Evolutionary conservation across 2,113 vertebrate genomes (phyloP).

Genomic region (Glaucidium brasilianum): DNA sequence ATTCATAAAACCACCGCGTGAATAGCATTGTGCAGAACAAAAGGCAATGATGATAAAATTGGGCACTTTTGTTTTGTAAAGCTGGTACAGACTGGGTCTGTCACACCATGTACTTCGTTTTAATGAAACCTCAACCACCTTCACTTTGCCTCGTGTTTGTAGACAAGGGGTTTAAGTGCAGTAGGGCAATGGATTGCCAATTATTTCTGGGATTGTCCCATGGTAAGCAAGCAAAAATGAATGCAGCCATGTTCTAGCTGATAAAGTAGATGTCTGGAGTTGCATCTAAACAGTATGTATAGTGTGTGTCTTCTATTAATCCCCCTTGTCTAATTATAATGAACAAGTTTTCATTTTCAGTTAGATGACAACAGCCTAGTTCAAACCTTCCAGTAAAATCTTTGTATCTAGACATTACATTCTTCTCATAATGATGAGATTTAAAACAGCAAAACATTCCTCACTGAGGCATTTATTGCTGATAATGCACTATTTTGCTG

Average conservation of each 20-base stretch:
- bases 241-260: neutral
- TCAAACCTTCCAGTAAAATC: slow-evolving; percentile 9
- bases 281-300: neutral
- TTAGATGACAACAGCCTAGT: neutral
- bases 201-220: slow-evolving; percentile 20
- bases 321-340: slow-evolving; percentile 17
- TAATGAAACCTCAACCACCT: slow-evolving; percentile 48
- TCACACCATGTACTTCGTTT: slow-evolving; percentile 41
- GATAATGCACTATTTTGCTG: slow-evolving; percentile 29
- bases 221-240: neutral
- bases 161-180: neutral
- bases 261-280: neutral
- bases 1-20: neutral
- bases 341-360: slow-evolving; percentile 35
- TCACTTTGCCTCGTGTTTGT: slow-evolving; percentile 43
- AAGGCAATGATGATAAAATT: slow-evolving; percentile 49
- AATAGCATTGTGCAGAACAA: slow-evolving; percentile 39
- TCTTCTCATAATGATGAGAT: neutral
- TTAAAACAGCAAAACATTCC: neutral
- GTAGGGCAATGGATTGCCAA: slow-evolving; percentile 19
- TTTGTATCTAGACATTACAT: neutral
- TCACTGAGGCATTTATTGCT: slow-evolving; percentile 1
- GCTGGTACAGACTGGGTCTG: slow-evolving; percentile 66
- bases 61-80: slow-evolving; percentile 59
- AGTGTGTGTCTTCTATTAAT: slow-evolving; percentile 7